These are phyloP conservation scores for Rhagonycha fulva DNA, from an alignment of 2,888 invertebrate species.

Conservation along the genomic window DNA sequence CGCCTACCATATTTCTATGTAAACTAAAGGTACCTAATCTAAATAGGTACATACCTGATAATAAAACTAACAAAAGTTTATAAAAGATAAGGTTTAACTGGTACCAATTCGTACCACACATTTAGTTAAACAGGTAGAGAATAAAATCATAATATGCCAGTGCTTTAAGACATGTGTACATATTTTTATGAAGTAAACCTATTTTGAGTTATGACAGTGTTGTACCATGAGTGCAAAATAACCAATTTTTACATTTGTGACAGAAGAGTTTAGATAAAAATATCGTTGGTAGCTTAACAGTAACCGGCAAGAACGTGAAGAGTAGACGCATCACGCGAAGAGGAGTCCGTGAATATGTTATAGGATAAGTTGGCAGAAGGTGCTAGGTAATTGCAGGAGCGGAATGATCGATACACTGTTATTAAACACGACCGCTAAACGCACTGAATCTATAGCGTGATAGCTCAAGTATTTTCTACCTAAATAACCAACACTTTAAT, in stretches of 20 bases:
- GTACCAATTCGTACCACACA: constrained; percentile 19
- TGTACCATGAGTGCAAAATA: background rate
- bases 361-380: constrained; percentile 38
- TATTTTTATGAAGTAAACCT: constrained; percentile 36
- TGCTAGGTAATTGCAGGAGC: constrained; percentile 47
- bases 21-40: background rate
- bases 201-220: too few relatives aligned
- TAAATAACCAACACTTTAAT: constrained; percentile 27
- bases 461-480: constrained; percentile 24
- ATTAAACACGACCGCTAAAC: constrained; percentile 44
- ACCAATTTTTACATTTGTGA: constrained; percentile 34
- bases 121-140: constrained; percentile 12
- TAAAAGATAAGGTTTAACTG: constrained; percentile 5
- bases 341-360: constrained; percentile 34
- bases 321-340: constrained; percentile 30
- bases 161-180: constrained; percentile 33
- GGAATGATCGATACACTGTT: constrained; percentile 45
- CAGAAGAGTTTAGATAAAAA: constrained; percentile 23
- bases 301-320: constrained; percentile 11
- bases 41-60: background rate
- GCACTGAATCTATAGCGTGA: constrained; percentile 36
- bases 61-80: constrained; percentile 11
- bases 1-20: background rate
- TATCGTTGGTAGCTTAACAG: constrained; percentile 23
- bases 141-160: constrained; percentile 30